Evolutionary conservation across 2,888 invertebrate genomes (phyloP).

Genomic region (Noctuana brunneofusca): DNA sequence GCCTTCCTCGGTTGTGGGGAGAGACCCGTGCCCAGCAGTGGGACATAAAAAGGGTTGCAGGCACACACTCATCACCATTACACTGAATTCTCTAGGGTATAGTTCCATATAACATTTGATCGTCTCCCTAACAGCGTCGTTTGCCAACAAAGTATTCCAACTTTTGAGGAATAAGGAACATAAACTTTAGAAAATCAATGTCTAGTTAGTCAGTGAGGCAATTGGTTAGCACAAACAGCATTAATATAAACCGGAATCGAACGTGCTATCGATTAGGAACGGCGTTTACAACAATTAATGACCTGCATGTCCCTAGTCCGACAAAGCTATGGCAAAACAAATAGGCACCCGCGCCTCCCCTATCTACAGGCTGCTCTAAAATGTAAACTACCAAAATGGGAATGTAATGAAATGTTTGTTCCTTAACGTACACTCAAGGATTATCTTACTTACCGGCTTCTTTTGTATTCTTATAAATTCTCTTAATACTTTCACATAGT

Average conservation of each 20-base stretch:
- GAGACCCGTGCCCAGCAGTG: too few relatives aligned
- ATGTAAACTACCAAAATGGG: constrained; percentile 35
- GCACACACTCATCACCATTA: too few relatives aligned
- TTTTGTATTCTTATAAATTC: too few relatives aligned
- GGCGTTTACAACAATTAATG: constrained; percentile 83
- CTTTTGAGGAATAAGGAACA: background rate
- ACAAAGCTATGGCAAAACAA: constrained; percentile 83
- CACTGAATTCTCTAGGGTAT: too few relatives aligned
- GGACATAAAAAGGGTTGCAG: too few relatives aligned
- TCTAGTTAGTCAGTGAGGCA: constrained; percentile 43
- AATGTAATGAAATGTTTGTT: background rate
- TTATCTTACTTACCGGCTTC: too few relatives aligned
- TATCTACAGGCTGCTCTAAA: constrained; percentile 62
- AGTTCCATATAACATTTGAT: too few relatives aligned
- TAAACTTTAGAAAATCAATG: constrained; percentile 34
- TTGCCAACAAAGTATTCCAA: background rate
- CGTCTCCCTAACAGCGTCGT: too few relatives aligned
- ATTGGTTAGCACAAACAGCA: constrained; percentile 76
- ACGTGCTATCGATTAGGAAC: constrained; percentile 81
- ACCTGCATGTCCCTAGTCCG: constrained; percentile 81
- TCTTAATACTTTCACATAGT: too few relatives aligned
- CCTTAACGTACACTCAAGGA: too few relatives aligned
- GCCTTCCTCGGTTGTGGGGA: too few relatives aligned
- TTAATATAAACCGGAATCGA: constrained; percentile 83
- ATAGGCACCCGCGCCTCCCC: constrained; percentile 77